A percentile compares a stretch with the other conserved stretches of the same genome.
phyloP scores from a whole-genome alignment of 1,140 invertebrate genomes.

The Onthophagus taurus region DNA sequence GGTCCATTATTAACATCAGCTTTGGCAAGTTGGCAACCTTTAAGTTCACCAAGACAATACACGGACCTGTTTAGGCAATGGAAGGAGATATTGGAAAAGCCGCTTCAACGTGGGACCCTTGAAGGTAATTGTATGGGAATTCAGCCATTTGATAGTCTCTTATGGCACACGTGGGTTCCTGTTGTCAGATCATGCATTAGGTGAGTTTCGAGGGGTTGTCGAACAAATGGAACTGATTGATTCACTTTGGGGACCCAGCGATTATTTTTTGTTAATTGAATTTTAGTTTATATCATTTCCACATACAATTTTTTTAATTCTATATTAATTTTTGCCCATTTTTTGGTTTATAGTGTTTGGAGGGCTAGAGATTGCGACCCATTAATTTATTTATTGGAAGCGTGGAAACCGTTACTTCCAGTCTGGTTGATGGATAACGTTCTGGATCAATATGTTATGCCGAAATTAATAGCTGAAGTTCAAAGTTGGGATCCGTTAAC shows the following conservation, averaged over 20 bases:
- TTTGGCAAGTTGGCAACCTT: conserved; percentile 64
- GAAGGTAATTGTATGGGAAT: conserved; percentile 45
- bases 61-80: conserved; percentile 62
- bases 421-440: conserved; percentile 76
- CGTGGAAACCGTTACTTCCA: conserved; percentile 74
- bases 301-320: conserved; percentile 12
- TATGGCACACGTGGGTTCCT: conserved; percentile 90
- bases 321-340: not conserved
- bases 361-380: conserved; percentile 61
- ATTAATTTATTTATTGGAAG: conserved; percentile 69
- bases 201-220: conserved; percentile 39
- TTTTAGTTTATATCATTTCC: too few relatives aligned
- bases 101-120: conserved; percentile 32
- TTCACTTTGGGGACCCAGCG: too few relatives aligned
- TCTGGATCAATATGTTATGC: conserved; percentile 71
- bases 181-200: conserved; percentile 57
- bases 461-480: conserved; percentile 69
- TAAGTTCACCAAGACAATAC: conserved; percentile 52
- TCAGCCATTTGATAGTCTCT: conserved; percentile 67
- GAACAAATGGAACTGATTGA: conserved; percentile 5
- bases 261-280: too few relatives aligned
- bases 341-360: conserved; percentile 43
- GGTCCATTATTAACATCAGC: conserved; percentile 57
- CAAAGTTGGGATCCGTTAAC: conserved; percentile 90
- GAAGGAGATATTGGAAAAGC: conserved; percentile 53